Percentiles rank a stretch among this genome's conserved stretches.
These are phyloP conservation scores for Eledona agricola DNA, from an alignment of 2,888 invertebrate genomes.

Conservation along the genomic window DNA sequence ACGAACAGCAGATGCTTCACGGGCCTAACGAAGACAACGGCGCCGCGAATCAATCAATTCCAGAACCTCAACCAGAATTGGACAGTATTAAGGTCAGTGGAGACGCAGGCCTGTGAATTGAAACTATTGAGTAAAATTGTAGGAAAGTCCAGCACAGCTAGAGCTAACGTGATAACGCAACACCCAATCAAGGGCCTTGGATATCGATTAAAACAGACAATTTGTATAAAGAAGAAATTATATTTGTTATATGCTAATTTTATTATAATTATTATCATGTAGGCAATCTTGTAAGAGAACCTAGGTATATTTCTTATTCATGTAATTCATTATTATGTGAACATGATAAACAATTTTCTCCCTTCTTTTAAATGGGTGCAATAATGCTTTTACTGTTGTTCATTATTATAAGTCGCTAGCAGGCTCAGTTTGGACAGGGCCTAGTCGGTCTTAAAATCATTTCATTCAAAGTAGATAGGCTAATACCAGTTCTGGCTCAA, in stretches of 20 bases:
- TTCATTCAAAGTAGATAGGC: constrained; percentile 2
- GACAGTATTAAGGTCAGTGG: constrained; percentile 54
- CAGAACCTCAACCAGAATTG: constrained; percentile 49
- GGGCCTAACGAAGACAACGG: constrained; percentile 48
- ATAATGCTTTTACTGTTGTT: constrained; percentile 58
- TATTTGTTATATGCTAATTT: constrained; percentile 37
- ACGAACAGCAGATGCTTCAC: constrained; percentile 65
- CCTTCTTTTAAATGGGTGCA: constrained; percentile 54
- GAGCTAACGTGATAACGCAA: constrained; percentile 41
- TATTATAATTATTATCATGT: constrained; percentile 35
- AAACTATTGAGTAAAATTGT: constrained; percentile 29
- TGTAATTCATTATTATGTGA: constrained; percentile 47
- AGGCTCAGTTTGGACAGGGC: constrained; percentile 29
- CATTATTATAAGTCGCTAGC: constrained; percentile 58
- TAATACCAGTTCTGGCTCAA: not conserved
- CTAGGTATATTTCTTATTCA: constrained; percentile 44
- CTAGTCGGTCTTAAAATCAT: constrained; percentile 21
- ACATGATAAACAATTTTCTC: constrained; percentile 26
- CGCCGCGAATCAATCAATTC: constrained; percentile 23
- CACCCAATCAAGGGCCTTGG: constrained; percentile 32
- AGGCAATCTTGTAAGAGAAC: constrained; percentile 41
- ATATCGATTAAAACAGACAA: constrained; percentile 35
- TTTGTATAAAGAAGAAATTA: constrained; percentile 44
- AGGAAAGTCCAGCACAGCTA: constrained; percentile 54
- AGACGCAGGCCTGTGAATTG: not conserved